Base-by-base conservation (phyloP, 2,888 invertebrate species). In the Lithophane socia region DNA sequence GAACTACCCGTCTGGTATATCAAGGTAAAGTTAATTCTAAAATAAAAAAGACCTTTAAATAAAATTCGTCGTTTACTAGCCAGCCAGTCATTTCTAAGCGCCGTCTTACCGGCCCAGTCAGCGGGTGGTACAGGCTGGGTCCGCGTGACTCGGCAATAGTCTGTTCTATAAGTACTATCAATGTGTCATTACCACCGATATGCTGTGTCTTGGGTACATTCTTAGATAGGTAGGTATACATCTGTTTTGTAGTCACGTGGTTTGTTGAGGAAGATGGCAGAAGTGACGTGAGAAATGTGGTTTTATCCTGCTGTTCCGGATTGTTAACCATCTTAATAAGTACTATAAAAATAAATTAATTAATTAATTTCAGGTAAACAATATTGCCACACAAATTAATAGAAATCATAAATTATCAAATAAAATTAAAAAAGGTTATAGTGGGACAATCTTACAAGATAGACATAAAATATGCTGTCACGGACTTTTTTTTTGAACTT, bases 91-190 rank as follows among this genome's bases (percentile, higher is more conserved):
- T 18, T 29, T 44, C 18, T 56, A 68, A 76, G 80, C 84, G 65
- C 37, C 84, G 81, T 88, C 71, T 80, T 89, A 87, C 44, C 18
- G 44, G 47, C 71, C 70, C 66, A 80, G 65, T 42, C 87, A 86
- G 86, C 89, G 86, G 88, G 89, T 81, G 89, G 89, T 78, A 83
- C 47, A 64, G 85, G 79, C 83, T 78, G 61, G 82, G 83, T 78
- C 79, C 80, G 80, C 84, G 82, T 85, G 83, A 79, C 87, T 80
- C 74, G 73, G 52, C 84, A 65, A 70, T 56, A 72, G 63, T 58
- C 16, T 52, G 54, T 78, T 85, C 70, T 78, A 66, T 77, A 81
- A 84, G 79, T 74, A 75, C 73, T 73, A 64, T 75, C 44, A 60
- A 77, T 71, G 66, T 84, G 82, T 85, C 85, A 84, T 82, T 85